These are phyloP conservation scores for Eidolon dupreanum DNA, from an alignment of 2,797 vertebrate species.

Conservation along the genomic window DNA sequence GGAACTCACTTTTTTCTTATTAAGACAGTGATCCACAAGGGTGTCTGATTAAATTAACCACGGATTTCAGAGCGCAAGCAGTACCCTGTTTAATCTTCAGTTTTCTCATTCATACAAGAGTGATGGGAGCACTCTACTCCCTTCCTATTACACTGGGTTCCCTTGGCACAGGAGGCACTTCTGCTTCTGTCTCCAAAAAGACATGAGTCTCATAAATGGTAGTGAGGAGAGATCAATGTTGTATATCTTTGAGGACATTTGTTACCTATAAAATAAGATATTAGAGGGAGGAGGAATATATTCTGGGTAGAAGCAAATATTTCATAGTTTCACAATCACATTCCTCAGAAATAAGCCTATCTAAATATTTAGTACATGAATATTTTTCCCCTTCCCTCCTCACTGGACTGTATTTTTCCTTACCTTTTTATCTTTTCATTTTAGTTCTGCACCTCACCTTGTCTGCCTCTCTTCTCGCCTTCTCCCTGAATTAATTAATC, in stretches of 20 bases:
- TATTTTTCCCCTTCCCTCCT: conserved; percentile 22
- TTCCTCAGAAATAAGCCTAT: conserved; percentile 36
- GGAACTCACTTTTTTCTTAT: conserved; percentile 68
- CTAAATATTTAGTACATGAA: neutral
- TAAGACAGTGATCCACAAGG: conserved; percentile 52
- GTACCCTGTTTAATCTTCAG: conserved; percentile 64
- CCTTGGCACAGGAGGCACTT: neutral
- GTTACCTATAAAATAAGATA: conserved; percentile 63
- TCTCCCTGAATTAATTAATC: conserved; percentile 81
- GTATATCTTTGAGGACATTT: conserved; percentile 54
- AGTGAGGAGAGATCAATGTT: conserved; percentile 11
- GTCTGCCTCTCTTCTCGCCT: conserved; percentile 57
- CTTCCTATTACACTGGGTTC: neutral
- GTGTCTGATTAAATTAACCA: conserved; percentile 75
- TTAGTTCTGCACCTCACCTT: conserved; percentile 69
- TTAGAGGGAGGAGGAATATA: conserved; percentile 47
- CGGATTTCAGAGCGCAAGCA: conserved; percentile 48
- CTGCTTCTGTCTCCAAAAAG: conserved; percentile 19
- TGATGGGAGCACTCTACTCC: conserved; percentile 10
- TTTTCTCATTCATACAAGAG: conserved; percentile 62
- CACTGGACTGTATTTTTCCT: conserved; percentile 56
- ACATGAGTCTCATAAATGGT: neutral
- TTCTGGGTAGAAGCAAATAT: conserved; percentile 31
- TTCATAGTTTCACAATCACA: conserved; percentile 52
- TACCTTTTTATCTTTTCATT: conserved; percentile 67